phyloP scores from a whole-genome alignment of 2,888 invertebrate genomes.

The Drosophila affinis region DNA sequence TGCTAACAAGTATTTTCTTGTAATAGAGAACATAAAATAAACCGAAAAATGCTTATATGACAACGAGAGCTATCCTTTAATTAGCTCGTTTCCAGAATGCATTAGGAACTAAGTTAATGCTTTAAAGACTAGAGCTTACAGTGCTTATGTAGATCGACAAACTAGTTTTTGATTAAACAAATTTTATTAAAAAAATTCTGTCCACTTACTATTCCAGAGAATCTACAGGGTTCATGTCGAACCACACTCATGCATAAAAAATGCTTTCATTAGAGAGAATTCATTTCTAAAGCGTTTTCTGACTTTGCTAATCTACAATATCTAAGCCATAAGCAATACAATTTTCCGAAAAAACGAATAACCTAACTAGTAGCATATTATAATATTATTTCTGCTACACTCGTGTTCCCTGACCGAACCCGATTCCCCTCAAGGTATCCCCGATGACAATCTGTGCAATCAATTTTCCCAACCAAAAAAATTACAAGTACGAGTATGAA shows the following conservation, averaged over 20 bases:
- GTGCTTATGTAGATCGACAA: too few relatives aligned
- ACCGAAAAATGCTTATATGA: too few relatives aligned
- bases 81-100: too few relatives aligned
- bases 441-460: slow-evolving; percentile 14
- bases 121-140: too few relatives aligned
- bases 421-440: slow-evolving; percentile 14
- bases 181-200: not conserved
- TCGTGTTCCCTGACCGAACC: not conserved
- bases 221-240: not conserved
- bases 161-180: too few relatives aligned
- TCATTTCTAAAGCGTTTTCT: not conserved
- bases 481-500: slow-evolving; percentile 63
- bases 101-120: too few relatives aligned
- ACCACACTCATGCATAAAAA: not conserved
- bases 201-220: not conserved
- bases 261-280: not conserved
- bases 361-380: slow-evolving; percentile 3
- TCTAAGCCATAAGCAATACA: not conserved
- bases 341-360: not conserved
- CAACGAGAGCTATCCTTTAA: too few relatives aligned
- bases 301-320: not conserved
- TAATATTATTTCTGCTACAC: slow-evolving; percentile 5
- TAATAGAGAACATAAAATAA: too few relatives aligned
- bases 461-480: slow-evolving; percentile 26
- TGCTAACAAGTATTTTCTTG: too few relatives aligned